A percentile compares a stretch with the other conserved stretches of the same genome.
phyloP scores from a whole-genome alignment of 2,797 vertebrate species.

The Ibycter americanus region DNA sequence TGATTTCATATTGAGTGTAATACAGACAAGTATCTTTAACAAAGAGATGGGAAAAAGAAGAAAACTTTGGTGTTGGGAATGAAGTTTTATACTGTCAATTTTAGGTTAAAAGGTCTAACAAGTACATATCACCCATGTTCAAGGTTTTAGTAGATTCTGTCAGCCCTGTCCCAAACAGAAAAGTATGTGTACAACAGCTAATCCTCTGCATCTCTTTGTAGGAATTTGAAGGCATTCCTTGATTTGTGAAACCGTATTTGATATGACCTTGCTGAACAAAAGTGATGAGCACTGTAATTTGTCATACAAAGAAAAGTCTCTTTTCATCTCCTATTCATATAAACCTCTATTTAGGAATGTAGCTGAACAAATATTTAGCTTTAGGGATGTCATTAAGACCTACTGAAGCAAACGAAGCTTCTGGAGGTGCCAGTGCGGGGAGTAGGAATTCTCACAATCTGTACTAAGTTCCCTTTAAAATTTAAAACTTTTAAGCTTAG shows the following conservation, averaged over 20 bases:
- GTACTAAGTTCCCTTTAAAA: slow-evolving; percentile 31
- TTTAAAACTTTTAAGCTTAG: background rate
- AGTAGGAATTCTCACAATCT: background rate
- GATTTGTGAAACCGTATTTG: background rate
- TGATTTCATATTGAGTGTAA: background rate
- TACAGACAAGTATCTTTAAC: background rate
- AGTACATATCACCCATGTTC: background rate
- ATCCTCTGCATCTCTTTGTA: background rate
- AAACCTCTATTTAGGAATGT: background rate
- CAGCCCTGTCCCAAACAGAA: background rate
- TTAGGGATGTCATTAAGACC: slow-evolving; percentile 4
- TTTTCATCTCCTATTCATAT: background rate
- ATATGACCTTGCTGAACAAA: background rate
- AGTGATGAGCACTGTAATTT: background rate
- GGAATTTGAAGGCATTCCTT: background rate
- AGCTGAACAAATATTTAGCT: background rate
- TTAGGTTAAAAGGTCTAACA: background rate
- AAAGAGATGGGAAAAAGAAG: background rate
- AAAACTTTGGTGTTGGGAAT: background rate
- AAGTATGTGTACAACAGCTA: background rate
- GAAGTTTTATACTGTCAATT: background rate
- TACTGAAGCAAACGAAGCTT: background rate
- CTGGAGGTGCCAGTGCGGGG: background rate
- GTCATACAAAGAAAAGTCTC: background rate
- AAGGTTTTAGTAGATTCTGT: background rate